Evolutionary conservation across 2,113 vertebrate genomes (phyloP), one percentile per base, ranked within the genome.

Genomic region (Leucoraja erinaceus): DNA sequence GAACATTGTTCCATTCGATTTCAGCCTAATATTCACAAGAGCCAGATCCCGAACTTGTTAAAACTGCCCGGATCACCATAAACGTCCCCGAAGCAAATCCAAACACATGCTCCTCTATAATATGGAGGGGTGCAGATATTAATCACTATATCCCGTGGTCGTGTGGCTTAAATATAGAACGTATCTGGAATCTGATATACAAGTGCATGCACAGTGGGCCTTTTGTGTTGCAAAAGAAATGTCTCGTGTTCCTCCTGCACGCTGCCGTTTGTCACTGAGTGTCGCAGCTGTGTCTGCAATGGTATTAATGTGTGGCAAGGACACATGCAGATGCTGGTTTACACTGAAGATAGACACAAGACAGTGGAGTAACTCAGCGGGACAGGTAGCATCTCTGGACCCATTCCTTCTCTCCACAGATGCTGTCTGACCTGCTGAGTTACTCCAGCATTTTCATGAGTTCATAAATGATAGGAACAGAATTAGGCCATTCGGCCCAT

Each of bases 101-200:
- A 63, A 88, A 88, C 83, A 63, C 59, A 88, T 31, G 28, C 59
- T 63, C 12, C 83, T 63, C 83, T 66, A 31, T 63, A 88, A 47
- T 47, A 31, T 8, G 16, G 28, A 31, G 14, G 14, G 31, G n/a
- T n/a, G 1, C 56, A 31, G 59, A 88, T 59, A 63, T 18, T 18
- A 28, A 88, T 88, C 59, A n/a, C 9, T 14, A 63, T 31, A 47
- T 28, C 83, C 61, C 61, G 56, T 61, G 28, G 81, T 86, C 59
- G 59, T 86, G 81, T 59, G 28, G 81, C 59, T 86, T 61, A 86
- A 86, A 86, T 86, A 86, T 86, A 61, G 81, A 86, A 61, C 81
- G 28, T 86, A 59, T 14, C 94, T 93, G 94, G 94, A 93, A 93
- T 0, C 16, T 93, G 94, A 92, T 93, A 77, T 94, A 93, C 33